These are phyloP conservation scores for Bubo blakistoni DNA, from an alignment of 2,113 vertebrate genomes.

Conservation along the genomic window DNA sequence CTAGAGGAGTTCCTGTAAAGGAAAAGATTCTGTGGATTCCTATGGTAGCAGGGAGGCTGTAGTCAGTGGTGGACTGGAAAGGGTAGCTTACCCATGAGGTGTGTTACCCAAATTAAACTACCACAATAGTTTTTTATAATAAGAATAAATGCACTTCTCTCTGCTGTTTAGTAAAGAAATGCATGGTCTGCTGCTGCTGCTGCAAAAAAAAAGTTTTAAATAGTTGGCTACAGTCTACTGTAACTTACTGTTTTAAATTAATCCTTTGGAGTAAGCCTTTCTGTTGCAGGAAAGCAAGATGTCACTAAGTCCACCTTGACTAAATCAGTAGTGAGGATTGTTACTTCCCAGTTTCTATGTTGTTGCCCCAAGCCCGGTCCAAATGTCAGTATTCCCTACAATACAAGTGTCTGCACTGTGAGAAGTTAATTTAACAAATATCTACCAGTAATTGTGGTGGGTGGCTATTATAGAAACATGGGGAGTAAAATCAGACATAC, in stretches of 20 bases:
- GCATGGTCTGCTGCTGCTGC: not conserved
- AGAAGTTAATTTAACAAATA: not conserved
- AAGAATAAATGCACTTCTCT: not conserved
- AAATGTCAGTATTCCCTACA: not conserved
- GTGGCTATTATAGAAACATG: not conserved
- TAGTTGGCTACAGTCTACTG: not conserved
- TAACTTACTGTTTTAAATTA: not conserved
- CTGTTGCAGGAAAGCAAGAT: not conserved
- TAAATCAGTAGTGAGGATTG: not conserved
- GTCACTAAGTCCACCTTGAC: not conserved
- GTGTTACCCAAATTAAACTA: not conserved
- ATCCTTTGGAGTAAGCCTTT: not conserved
- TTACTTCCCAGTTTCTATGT: rapidly evolving
- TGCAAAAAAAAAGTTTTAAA: not conserved
- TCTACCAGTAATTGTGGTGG: not conserved
- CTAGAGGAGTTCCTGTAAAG: not conserved
- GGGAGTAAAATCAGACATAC: not conserved
- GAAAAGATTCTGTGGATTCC: not conserved
- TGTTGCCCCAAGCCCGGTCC: not conserved
- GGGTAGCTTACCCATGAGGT: not conserved
- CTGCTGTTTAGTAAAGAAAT: not conserved
- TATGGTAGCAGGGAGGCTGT: not conserved
- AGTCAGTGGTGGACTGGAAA: not conserved
- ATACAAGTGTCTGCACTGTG: not conserved
- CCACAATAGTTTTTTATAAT: not conserved